These are phyloP conservation scores for Halichondria panicea DNA, from an alignment of 37 sponge, comb jelly and placozoan genomes.

Conservation along the genomic window DNA sequence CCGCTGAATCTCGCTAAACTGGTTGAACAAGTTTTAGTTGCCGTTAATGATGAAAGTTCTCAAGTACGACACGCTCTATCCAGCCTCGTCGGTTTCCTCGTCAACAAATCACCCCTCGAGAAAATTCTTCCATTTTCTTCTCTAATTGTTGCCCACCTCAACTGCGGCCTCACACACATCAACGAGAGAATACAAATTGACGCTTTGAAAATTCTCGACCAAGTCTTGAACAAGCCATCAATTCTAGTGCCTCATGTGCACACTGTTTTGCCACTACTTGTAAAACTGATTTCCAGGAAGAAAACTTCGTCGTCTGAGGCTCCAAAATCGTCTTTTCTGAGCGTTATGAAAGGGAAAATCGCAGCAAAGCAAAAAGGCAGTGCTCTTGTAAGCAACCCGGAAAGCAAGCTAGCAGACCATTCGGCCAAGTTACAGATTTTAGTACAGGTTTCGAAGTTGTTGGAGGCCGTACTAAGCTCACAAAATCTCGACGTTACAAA, in stretches of 20 bases:
- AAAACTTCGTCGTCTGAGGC: neutral
- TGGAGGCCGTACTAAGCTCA: neutral
- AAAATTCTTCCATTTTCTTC: slow-evolving; percentile 36
- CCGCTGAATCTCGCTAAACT: slow-evolving; percentile 38
- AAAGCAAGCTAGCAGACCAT: slow-evolving; percentile 10
- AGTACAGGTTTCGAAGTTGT: neutral
- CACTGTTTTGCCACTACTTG: slow-evolving; percentile 18
- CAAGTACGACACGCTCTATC: slow-evolving; percentile 34
- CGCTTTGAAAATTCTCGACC: slow-evolving; percentile 37
- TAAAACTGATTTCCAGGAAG: slow-evolving; percentile 13
- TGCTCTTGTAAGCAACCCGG: neutral
- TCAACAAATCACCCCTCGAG: neutral
- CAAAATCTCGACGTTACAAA: neutral
- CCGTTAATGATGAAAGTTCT: slow-evolving; percentile 8
- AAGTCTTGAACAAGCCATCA: slow-evolving; percentile 22
- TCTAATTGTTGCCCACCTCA: slow-evolving; percentile 34
- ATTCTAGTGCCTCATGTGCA: slow-evolving; percentile 24
- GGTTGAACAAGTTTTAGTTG: slow-evolving; percentile 2
- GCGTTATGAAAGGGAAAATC: neutral
- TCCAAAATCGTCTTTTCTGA: neutral
- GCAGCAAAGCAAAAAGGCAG: neutral
- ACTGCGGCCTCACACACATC: slow-evolving; percentile 66
- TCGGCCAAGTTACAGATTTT: slow-evolving; percentile 11
- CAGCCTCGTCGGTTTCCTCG: slow-evolving; percentile 17
- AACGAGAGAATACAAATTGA: slow-evolving; percentile 41